Base-by-base conservation (phyloP, 2,888 invertebrate species). In the Ophraella communa region DNA sequence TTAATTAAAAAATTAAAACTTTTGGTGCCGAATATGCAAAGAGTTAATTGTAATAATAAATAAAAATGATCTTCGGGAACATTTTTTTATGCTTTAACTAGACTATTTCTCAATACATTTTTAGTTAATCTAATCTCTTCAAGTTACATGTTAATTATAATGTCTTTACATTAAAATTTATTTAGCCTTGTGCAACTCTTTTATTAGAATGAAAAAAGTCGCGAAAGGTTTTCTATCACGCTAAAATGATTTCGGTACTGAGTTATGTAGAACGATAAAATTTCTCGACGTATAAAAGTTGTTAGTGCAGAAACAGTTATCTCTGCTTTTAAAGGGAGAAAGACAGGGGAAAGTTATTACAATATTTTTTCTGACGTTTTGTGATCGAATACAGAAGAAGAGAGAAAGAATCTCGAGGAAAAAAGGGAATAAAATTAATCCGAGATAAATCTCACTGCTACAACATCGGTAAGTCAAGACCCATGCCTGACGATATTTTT, bases 401-500 rank as follows among this genome's bases (percentile, higher is more conserved):
- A 10, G n/a, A n/a, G n/a, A n/a, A n/a, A n/a, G 20, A 27, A 14
- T 42, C 23, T 56, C 44, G 20, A 56, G 30, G 45, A 56, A 45
- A 56, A 20, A 56, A n/a, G n/a, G 56, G 56, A 56, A 56, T 56
- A 56, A 45, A 56, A 56, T 56, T 56, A 56, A 56, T 56, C 56
- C 45, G 8, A 24, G 56, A 56, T 45, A 56, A 56, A 56, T 56
- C 56, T 56, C 30, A 56, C 56, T 56, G 24, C 20, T 56, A 56
- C 30, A 45, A 56, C 20, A 45, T 49, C 55, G 62, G 49, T 49
- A 62, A 62, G 62, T 62, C 62, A 45, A 55, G 49, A 53, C 24
- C 54, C 54, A 54, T 33, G 11, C 47, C 33, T 21, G 35, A 30
- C 47, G 47, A 62, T 55, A 61, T 62, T 62, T 62, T 61, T 69